Evolutionary conservation across 2,888 invertebrate species (phyloP).

Genomic region (Erpobdella octoculata): DNA sequence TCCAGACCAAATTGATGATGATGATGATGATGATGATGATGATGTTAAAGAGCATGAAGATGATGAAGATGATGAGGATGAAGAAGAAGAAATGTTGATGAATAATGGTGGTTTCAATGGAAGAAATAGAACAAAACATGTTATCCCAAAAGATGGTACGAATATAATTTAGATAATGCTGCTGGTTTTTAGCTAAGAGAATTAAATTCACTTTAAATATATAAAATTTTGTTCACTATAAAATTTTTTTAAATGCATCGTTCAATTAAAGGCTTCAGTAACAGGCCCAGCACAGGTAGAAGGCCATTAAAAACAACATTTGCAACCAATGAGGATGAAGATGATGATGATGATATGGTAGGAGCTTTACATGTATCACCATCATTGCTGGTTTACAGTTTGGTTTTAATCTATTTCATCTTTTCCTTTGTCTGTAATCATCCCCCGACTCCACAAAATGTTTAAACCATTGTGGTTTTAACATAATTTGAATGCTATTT

Average conservation of each 20-base stretch:
- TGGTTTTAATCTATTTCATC: no score
- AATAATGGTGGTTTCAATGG: neutral
- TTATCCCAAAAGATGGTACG: neutral
- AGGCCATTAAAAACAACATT: neutral
- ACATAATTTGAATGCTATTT: no score
- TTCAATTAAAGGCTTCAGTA: neutral
- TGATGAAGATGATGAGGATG: neutral
- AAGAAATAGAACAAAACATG: neutral
- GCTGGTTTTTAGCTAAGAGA: no score
- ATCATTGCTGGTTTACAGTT: neutral
- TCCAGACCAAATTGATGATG: constrained; percentile 12
- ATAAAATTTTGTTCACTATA: neutral
- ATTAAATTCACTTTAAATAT: neutral
- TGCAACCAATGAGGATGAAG: neutral
- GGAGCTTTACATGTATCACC: neutral
- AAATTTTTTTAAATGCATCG: no score
- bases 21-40: constrained; percentile 14
- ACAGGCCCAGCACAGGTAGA: neutral
- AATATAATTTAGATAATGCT: no score
- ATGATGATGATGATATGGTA: constrained; percentile 11
- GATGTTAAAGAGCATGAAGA: constrained; percentile 18
- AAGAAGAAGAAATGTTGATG: no score
- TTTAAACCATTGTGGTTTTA: no score
- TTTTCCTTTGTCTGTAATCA: no score
- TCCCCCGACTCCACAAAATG: no score